Conservation (phyloP, 2,113 vertebrate species). For the Propithecus coquereli region DNA sequence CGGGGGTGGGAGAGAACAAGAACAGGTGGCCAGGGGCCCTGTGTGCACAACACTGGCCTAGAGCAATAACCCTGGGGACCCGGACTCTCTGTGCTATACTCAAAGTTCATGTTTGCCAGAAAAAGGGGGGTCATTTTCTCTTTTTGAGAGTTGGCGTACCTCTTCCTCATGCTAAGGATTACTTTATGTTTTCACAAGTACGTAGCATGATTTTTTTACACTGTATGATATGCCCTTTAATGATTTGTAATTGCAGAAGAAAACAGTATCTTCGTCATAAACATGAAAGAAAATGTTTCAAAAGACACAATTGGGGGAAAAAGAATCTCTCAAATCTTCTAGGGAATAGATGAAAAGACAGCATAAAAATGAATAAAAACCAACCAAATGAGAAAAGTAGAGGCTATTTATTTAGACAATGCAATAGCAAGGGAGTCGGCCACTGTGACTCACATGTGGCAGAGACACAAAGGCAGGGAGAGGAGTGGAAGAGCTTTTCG, state of each 20-base stretch:
- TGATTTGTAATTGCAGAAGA: not conserved
- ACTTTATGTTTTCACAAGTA: not conserved
- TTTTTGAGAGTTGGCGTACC: not conserved
- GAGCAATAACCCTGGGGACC: not conserved
- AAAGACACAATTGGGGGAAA: not conserved
- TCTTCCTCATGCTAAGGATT: not conserved
- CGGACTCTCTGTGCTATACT: not conserved
- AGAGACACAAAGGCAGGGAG: not conserved
- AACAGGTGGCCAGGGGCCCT: not conserved
- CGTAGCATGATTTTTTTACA: not conserved
- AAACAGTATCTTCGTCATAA: not conserved
- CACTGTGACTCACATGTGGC: not conserved
- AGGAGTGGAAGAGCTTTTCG: not conserved
- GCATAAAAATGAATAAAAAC: not conserved
- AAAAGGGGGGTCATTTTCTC: not conserved
- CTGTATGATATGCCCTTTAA: not conserved
- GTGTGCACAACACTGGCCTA: not conserved
- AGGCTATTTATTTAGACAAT: not conserved
- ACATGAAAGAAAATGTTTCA: not conserved
- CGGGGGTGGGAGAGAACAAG: not conserved
- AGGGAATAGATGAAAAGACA: not conserved
- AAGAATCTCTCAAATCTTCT: not conserved
- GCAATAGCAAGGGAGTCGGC: not conserved
- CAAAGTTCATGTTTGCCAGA: not conserved
- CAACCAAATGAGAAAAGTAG: not conserved